Conservation (phyloP, 1,140 invertebrate genomes). For the Nomia melanderi region DNA sequence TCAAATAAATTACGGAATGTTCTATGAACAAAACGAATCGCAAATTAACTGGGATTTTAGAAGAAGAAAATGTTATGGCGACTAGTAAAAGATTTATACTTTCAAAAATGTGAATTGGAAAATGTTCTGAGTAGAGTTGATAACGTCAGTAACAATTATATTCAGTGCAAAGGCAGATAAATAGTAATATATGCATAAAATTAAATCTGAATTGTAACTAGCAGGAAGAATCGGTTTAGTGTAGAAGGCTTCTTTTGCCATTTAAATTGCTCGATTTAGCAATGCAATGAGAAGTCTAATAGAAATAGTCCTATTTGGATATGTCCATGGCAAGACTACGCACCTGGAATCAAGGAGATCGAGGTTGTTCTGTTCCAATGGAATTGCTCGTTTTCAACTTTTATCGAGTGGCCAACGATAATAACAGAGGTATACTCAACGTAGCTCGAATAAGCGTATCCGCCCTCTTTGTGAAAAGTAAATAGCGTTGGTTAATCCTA, state of each 20-base stretch:
- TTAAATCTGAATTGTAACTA: neutral
- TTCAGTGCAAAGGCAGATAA: no score
- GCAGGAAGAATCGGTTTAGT: neutral
- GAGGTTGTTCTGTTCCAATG: neutral
- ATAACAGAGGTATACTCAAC: neutral
- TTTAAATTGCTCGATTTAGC: neutral
- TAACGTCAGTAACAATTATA: no score
- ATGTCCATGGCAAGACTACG: neutral
- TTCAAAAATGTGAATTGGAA: no score
- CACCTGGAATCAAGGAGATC: neutral
- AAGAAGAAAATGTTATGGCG: no score
- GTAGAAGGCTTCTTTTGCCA: no score
- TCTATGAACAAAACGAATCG: neutral
- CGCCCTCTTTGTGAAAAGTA: neutral
- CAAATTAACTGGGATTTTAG: no score
- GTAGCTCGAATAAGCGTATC: neutral
- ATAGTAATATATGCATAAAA: neutral
- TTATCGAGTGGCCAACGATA: constrained; percentile 23
- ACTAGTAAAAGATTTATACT: no score
- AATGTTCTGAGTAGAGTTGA: no score
- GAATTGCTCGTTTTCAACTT: constrained; percentile 16
- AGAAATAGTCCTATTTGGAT: neutral
- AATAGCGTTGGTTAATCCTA: neutral
- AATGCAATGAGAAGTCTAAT: neutral
- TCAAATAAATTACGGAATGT: neutral